Base-by-base conservation (phyloP, 2,113 vertebrate genomes). In the Picathartes gymnocephalus region DNA sequence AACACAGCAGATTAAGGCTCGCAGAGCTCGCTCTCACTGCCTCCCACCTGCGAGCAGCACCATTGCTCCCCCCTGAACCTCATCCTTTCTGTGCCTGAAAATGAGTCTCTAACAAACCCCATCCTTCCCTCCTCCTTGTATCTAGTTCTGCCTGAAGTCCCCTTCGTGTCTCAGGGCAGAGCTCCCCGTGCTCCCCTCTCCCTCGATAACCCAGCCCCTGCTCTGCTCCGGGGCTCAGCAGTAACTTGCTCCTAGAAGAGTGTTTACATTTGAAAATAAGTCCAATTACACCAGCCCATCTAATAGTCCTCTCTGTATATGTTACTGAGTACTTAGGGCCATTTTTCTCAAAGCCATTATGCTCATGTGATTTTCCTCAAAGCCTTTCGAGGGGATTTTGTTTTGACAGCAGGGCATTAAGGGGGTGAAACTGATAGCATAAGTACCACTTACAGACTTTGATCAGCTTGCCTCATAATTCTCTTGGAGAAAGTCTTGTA, bases 331-430 rank as follows among this genome's bases (percentile, higher is more conserved):
- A 98, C 97, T 98, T 98, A 98, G 96, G 94, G 82, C 97, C 94
- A 92, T 97, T 97, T 97, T 96, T 93, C 71, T 96, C 95, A 97
- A 92, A 97, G 97, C 97, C 98, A 98, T 98, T 98, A 98, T 96
- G 91, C 95, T 96, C 97, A 98, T 96, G 98, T 98, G 97, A 98
- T 95, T 96, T 96, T 97, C 97, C 98, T 98, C 98, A 98, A 98
- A 98, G 98, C 97, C 97, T 98, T 98, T 98, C 93, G 89, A 90
- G 97, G 94, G 97, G 98, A 91, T 97, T 98, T 98, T 98, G 98
- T 98, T 98, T 98, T 98, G 98, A 98, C 98, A 98, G 98, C 92
- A 98, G 98, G 98, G 98, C 98, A 98, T 98, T 98, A 98, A 98
- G 97, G 97, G 98, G 97, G 97, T 97, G 98, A 98, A 98, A 98